A percentile compares a stretch with the other conserved stretches of the same genome.
Evolutionary conservation across 2,888 invertebrate genomes (phyloP).

Genomic region (Artemia sinica): DNA sequence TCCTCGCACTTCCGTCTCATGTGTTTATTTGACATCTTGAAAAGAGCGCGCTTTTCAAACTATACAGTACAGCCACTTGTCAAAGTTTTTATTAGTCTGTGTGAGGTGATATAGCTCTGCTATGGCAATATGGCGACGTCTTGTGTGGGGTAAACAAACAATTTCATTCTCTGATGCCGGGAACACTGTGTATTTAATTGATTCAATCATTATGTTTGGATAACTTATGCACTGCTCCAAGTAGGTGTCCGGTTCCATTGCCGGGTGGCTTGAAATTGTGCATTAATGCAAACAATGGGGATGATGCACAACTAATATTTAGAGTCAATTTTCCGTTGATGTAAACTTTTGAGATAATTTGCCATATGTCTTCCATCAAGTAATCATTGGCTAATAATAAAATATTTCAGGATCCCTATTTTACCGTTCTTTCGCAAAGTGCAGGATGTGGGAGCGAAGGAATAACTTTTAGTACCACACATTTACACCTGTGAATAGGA

Average conservation of each 20-base stretch:
- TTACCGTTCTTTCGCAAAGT: no score
- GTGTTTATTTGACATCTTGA: conserved; percentile 12
- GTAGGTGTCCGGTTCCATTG: conserved; percentile 6
- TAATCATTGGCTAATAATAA: no score
- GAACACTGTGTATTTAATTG: conserved; percentile 6
- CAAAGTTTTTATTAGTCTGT: conserved; percentile 14
- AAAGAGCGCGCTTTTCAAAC: conserved; percentile 13
- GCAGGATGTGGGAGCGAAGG: no score
- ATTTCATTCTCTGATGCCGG: conserved; percentile 9
- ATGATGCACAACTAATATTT: no score
- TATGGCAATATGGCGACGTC: conserved; percentile 8
- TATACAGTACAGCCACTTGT: conserved; percentile 13
- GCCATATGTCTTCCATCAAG: no score
- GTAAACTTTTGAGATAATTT: no score
- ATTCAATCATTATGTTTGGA: conserved; percentile 10
- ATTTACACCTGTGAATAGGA: no score
- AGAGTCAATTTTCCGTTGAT: no score
- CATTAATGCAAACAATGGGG: no score
- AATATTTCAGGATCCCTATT: no score
- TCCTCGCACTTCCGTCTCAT: conserved; percentile 9
- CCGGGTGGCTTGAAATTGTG: not conserved
- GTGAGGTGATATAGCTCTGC: not conserved
- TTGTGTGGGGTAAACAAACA: conserved; percentile 3
- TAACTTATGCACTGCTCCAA: conserved; percentile 8
- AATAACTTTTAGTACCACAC: no score